These are phyloP conservation scores for Ictidomys tridecemlineatus DNA, from an alignment of 2,113 vertebrate genomes.

Conservation along the genomic window DNA sequence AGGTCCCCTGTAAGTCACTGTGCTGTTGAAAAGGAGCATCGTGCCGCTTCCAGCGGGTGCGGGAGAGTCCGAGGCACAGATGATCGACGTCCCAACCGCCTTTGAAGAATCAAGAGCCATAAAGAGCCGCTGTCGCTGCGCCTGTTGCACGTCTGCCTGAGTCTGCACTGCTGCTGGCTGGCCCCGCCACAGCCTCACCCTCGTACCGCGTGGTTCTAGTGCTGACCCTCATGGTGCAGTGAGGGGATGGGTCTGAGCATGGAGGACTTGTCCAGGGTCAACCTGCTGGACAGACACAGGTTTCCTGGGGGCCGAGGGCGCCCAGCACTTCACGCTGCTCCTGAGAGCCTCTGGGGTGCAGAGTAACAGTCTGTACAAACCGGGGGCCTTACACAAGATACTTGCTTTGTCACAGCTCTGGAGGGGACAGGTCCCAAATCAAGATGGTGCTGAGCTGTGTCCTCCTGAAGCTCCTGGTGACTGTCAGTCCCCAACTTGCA, in stretches of 20 bases:
- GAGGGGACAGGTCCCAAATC: too few relatives aligned
- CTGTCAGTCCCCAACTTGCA: too few relatives aligned
- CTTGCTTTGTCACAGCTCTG: too few relatives aligned
- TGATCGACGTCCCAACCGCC: rapidly evolving
- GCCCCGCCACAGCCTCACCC: rapidly evolving
- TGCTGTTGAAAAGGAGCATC: rapidly evolving
- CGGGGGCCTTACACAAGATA: too few relatives aligned
- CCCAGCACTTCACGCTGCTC: not conserved
- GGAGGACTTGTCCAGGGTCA: too few relatives aligned
- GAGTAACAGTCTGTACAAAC: not conserved
- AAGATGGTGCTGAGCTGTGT: too few relatives aligned
- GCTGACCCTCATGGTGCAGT: rapidly evolving
- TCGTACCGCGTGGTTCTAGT: not conserved
- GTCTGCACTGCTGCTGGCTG: rapidly evolving
- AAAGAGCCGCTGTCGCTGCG: rapidly evolving
- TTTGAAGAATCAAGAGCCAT: not conserved
- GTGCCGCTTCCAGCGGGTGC: rapidly evolving
- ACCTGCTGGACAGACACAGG: rapidly evolving
- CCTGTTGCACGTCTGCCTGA: rapidly evolving
- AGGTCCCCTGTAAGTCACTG: rapidly evolving
- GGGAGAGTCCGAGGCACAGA: not conserved
- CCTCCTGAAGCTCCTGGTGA: too few relatives aligned
- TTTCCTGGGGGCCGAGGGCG: too few relatives aligned
- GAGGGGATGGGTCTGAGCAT: rapidly evolving
- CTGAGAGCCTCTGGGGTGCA: not conserved